Evolutionary conservation across 1,140 invertebrate genomes (phyloP), one percentile per base, ranked within the genome.

Genomic region (Aethina tumida): DNA sequence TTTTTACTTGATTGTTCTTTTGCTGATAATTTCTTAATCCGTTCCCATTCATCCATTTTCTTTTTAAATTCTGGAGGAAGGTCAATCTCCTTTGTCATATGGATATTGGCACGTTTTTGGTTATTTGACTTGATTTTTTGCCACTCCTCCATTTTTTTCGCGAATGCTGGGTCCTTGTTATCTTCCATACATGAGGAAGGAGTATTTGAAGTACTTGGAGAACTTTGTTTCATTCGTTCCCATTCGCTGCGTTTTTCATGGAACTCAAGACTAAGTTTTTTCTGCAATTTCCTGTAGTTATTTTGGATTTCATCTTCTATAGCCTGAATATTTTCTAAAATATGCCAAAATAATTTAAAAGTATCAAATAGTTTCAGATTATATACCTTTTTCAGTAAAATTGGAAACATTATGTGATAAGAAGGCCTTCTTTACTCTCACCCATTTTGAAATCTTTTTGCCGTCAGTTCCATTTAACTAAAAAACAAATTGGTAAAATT

Each of bases 21-120:
- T 80, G 75, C 81, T 79, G 56, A 58, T 9, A 59, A 63, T 13
- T 77, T 77, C 51, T 82, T 84, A 49, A 79, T 75, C n/a, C 79
- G 73, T 49, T 87, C 77, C 85, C 84, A 90, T 54, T 90, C 85
- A 44, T 81, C 73, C 1, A 90, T 62, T 58, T 89, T 89, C 60
- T 84, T 84, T 22, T 76, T 71, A 57, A 87, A 87, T 41, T 85
- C 81, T 1, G 77, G 72, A 2, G 80, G 78, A 3, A 85, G 55
- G 49, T 80, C 73, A 27, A 81, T 77, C 45, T 83, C 77, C 18
- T 54, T 53, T 19, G 48, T 55, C 50, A 58, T 48, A 37, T 48
- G 52, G 10, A 49, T 36, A n/a, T 30, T 30, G 12, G 32, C 16
- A 42, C 46, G 6, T 35, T 20, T 2, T 20, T 39, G 1, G 41